Base-by-base conservation (phyloP, 2,113 vertebrate genomes). In the Alligator sinensis region DNA sequence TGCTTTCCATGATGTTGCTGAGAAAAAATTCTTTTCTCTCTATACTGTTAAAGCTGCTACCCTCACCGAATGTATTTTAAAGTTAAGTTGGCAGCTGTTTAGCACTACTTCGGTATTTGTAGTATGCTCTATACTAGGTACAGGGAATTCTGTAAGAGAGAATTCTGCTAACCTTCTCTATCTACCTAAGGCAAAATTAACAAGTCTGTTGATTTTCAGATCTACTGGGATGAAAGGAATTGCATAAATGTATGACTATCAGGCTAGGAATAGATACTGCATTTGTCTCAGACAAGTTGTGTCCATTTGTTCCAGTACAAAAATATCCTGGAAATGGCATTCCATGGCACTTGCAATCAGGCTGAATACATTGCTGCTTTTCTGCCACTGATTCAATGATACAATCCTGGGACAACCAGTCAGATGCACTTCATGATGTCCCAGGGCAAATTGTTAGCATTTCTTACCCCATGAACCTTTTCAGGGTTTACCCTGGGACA, bases 61-160 rank as follows among this genome's bases (percentile, higher is more conserved):
- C 54, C 81, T 38, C 77, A 86, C 19, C 15, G 75, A 92, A 78
- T 0, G 2, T 3, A 27, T 68, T 87, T 79, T 34, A 89, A 61
- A 61, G 19, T 27, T 0, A 1, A 59, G 68, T 0, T 1, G 27
- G 14, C 19, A 81, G 79, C 19, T 10, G 61, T 0, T 5, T 58
- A 75, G 75, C 9, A 92, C 91, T 86, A 70, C 57, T 87, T 88
- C 61, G 55, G 11, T 28, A 9, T 18, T 22, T 5, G 0, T 2
- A 72, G 77, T 11, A 54, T 25, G 27, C 62, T 30, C 62, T 6
- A 78, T 15, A 30, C 81, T 62, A 70, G 81, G 47, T 4, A 63
- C 14, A 74, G 54, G 4, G 5, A 68, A 68, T 68, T 34, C 17
- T 68, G 66, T 72, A 77, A 38, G 1, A 66, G 58, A 72, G 64